Percentiles rank a stretch among this genome's conserved stretches.
These are phyloP conservation scores for Dicerorhinus sumatrensis DNA, from an alignment of 2,113 vertebrate genomes.

Conservation along the genomic window DNA sequence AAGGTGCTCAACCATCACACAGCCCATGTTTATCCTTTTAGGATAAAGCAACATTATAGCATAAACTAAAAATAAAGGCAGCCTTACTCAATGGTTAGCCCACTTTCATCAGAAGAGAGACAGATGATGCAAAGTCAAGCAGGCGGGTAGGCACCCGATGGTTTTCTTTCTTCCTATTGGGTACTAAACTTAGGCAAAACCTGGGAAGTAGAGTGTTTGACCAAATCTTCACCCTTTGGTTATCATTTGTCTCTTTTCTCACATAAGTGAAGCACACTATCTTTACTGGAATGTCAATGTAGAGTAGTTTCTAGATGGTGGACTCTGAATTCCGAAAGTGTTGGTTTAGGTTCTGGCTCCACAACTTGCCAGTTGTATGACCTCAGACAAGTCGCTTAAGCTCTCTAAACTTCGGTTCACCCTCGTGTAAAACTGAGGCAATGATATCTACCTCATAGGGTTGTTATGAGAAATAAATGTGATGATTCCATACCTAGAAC, in stretches of 20 bases:
- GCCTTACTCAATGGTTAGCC: background rate
- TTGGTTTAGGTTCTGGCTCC: background rate
- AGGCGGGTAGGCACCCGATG: accelerated
- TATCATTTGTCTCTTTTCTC: background rate
- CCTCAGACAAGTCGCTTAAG: background rate
- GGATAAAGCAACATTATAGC: background rate
- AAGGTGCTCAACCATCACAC: background rate
- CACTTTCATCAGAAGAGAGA: background rate
- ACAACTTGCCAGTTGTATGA: background rate
- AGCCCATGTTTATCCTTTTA: background rate
- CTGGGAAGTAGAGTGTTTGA: background rate
- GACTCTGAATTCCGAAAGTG: background rate
- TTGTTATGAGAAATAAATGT: background rate
- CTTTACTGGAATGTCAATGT: background rate
- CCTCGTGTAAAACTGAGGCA: background rate
- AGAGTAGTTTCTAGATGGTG: background rate
- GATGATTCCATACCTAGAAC: background rate
- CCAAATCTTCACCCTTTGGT: background rate
- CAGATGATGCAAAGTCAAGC: background rate
- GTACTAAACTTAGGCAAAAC: background rate
- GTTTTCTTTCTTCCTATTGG: background rate
- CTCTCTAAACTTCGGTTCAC: background rate
- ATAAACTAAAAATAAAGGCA: background rate
- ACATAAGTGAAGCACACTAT: accelerated
- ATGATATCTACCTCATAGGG: background rate